Conservation (phyloP, 2,797 vertebrate genomes). For the Eurystomus glaucurus region DNA sequence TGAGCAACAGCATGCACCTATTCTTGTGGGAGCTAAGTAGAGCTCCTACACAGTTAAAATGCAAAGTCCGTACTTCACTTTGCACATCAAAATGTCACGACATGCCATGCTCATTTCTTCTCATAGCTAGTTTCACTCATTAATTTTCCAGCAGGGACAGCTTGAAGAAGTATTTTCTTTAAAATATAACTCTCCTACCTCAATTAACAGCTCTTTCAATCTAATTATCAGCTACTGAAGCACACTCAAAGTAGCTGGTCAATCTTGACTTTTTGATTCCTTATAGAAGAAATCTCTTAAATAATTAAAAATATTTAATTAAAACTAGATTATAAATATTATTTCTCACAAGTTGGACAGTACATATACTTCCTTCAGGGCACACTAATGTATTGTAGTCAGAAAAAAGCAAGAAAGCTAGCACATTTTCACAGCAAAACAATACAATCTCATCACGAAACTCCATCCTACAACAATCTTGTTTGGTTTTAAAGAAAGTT, state of each 20-base stretch:
- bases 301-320: neutral
- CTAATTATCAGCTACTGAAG: neutral
- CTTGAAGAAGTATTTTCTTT: neutral
- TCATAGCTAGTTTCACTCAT: neutral
- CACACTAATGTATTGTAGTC: neutral
- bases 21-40: neutral
- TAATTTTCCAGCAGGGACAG: neutral
- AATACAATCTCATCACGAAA: neutral
- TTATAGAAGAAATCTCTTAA: neutral
- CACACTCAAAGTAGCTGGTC: neutral
- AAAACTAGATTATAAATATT: neutral
- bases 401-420: neutral
- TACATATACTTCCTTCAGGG: neutral
- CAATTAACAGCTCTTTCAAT: neutral
- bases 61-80: neutral
- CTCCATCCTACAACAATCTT: neutral
- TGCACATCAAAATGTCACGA: neutral
- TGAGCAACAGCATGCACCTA: neutral
- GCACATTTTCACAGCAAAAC: neutral
- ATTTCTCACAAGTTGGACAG: neutral
- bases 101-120: neutral
- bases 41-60: neutral
- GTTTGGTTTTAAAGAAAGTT: neutral
- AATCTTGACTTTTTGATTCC: neutral
- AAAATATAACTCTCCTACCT: neutral